Conservation (phyloP, 2,113 vertebrate genomes). For the Spea multiplicata region DNA sequence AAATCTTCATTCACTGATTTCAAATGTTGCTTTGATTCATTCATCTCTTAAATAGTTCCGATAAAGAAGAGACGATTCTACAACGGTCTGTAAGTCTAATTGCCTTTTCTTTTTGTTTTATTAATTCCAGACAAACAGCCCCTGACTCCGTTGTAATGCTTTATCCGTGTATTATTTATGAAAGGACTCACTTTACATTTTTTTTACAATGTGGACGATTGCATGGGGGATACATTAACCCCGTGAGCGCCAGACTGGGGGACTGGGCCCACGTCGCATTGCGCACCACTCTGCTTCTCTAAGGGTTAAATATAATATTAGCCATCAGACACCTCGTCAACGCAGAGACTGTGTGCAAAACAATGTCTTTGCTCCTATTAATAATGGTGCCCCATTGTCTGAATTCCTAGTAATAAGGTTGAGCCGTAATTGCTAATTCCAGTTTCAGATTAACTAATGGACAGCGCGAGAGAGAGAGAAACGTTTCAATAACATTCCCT, state of each 20-base stretch:
- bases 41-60: no score
- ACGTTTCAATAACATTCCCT: no score
- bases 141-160: conserved; percentile 37
- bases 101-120: neutral
- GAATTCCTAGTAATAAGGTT: conserved; percentile 55
- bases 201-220: conserved; percentile 51
- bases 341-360: conserved; percentile 53
- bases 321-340: conserved; percentile 39
- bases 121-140: conserved; percentile 13
- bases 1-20: no score
- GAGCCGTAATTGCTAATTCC: conserved; percentile 64
- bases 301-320: conserved; percentile 54
- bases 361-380: conserved; percentile 59
- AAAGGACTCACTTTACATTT: conserved; percentile 49
- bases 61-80: neutral
- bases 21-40: no score
- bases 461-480: no score
- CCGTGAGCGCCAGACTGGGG: neutral
- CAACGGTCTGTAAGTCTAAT: neutral
- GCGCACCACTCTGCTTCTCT: neutral
- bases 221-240: conserved; percentile 48
- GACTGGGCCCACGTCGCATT: conserved; percentile 33
- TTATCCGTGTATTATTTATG: conserved; percentile 50
- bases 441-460: conserved; percentile 51
- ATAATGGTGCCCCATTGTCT: conserved; percentile 57